Evolutionary conservation across 2,888 invertebrate species (phyloP), one percentile per base, ranked within the genome.

Genomic region (Plebejus anna): DNA sequence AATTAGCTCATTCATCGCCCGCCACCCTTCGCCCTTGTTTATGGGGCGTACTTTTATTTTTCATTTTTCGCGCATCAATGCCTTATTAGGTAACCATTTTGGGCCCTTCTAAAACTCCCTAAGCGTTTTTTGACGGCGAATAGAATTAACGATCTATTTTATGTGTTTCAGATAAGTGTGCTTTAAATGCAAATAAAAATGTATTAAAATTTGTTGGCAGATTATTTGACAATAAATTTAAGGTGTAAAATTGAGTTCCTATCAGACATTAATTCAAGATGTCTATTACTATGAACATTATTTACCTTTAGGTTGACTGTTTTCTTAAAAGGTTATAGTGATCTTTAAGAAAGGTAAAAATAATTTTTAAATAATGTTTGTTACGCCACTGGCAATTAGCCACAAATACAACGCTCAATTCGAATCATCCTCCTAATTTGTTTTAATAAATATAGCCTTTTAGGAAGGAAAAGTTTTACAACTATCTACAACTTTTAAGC

Each of bases 1-100:
- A 94, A 94, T 94, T 94, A 94, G 92, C 92, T 92, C 92, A 94
- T 94, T 94, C 93, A 93, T 86, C 81, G 84, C 81, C 84, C 81
- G 79, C 80, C 80, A 82, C 83, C 80, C 81, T 82, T 79, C 79
- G 86, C 87, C 85, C 89, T 89, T 92, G 90, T 93, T 92, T 92
- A 92, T 92, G 90, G 92, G 87, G 89, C 89, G 87, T 88, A 91
- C 90, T 92, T 91, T 91, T 91, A 90, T 91, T 89, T 90, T 90
- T 87, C 88, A 87, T 88, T 89, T 88, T 88, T 84, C 86, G 83
- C 85, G 83, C 86, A 85, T 86, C 84, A 86, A 88, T 87, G 85
- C 84, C 83, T 86, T 87, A 87, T 88, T 89, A 89, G 88, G 87
- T 82, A 86, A 88, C 83, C 85, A 86, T 89, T 89, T 89, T 86